A percentile compares a stretch with the other conserved stretches of the same genome.
Evolutionary conservation across 2,797 vertebrate genomes (phyloP).

Genomic region (Acanthis flammea): DNA sequence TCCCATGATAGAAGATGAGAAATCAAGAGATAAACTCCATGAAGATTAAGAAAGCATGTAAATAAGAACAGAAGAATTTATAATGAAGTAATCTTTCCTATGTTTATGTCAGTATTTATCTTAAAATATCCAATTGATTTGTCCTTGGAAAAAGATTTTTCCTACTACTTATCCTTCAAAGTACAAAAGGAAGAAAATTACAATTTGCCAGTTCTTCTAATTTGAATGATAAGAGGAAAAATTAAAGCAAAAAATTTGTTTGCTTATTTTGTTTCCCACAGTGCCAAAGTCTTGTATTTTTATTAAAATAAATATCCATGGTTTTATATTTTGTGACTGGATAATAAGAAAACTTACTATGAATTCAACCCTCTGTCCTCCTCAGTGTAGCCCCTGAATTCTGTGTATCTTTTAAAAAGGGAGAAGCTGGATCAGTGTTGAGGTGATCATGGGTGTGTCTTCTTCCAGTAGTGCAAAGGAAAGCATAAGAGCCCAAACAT

Average conservation of each 20-base stretch:
- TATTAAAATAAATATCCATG: slow-evolving; percentile 34
- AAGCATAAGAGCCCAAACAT: not conserved
- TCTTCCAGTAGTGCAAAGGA: not conserved
- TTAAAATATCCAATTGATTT: not conserved
- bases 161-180: not conserved
- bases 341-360: not conserved
- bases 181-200: not conserved
- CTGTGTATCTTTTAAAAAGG: not conserved
- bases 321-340: slow-evolving; percentile 5
- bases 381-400: not conserved
- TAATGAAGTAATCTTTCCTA: not conserved
- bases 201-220: slow-evolving; percentile 15
- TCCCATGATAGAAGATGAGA: not conserved
- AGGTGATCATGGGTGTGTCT: not conserved
- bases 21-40: not conserved
- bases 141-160: not conserved
- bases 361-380: not conserved
- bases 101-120: not conserved
- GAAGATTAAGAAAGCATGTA: not conserved
- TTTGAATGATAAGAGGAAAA: not conserved
- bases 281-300: slow-evolving; percentile 5
- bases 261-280: not conserved
- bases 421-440: not conserved
- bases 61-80: not conserved
- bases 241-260: slow-evolving; percentile 1